phyloP scores from a whole-genome alignment of 2,113 vertebrate species.

The Naja naja region DNA sequence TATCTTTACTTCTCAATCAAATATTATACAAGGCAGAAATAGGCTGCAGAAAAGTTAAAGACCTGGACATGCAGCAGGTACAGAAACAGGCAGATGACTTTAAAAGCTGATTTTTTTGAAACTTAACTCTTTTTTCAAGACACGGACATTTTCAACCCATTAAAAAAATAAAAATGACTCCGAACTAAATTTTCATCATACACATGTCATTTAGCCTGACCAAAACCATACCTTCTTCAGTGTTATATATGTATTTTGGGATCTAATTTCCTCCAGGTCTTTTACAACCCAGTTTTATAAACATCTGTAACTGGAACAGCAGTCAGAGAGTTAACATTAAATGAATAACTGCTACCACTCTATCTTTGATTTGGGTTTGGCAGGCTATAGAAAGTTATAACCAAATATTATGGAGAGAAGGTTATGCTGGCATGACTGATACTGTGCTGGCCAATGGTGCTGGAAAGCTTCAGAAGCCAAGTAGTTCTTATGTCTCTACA shows the following conservation, averaged over 20 bases:
- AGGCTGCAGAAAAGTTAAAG: slow-evolving; percentile 33
- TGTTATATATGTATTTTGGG: slow-evolving; percentile 28
- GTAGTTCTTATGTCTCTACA: not conserved
- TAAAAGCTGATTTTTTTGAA: slow-evolving; percentile 41
- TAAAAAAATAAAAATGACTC: slow-evolving; percentile 31
- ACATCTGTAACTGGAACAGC: not conserved
- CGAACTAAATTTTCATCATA: slow-evolving; percentile 9
- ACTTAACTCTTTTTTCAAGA: slow-evolving; percentile 21
- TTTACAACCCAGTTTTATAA: slow-evolving; percentile 21
- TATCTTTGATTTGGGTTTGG: not conserved
- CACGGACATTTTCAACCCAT: slow-evolving; percentile 39
- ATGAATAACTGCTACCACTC: not conserved
- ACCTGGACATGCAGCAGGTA: slow-evolving; percentile 37
- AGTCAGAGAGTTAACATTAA: not conserved
- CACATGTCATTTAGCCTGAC: slow-evolving; percentile 18
- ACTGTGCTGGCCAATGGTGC: not conserved
- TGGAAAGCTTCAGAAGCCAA: not conserved
- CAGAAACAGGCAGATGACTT: slow-evolving; percentile 57
- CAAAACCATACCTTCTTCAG: slow-evolving; percentile 26
- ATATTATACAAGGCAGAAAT: slow-evolving; percentile 38
- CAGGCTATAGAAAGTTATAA: not conserved
- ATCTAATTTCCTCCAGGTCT: slow-evolving; percentile 36
- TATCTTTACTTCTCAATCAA: slow-evolving; percentile 44
- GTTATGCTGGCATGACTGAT: not conserved
- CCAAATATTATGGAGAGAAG: not conserved